Evolutionary conservation across 2,113 vertebrate species (phyloP).

Genomic region (Ploceus nigricollis): DNA sequence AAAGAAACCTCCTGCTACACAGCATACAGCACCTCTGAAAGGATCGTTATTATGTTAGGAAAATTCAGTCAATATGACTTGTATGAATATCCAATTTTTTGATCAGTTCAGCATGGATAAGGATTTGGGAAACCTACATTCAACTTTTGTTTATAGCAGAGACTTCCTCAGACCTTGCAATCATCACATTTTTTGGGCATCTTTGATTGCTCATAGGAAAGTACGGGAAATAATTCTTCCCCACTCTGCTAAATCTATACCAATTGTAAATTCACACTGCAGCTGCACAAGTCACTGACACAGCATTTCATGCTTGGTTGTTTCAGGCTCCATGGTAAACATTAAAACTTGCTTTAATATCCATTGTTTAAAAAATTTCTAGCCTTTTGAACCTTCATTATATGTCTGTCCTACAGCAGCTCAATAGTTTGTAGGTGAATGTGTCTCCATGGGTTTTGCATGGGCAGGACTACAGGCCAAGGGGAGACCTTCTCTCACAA

Average conservation of each 20-base stretch:
- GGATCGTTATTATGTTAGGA: not conserved
- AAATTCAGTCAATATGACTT: not conserved
- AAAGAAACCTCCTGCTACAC: not conserved
- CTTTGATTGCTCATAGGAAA: not conserved
- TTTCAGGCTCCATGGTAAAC: not conserved
- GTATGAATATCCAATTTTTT: not conserved
- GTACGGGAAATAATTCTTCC: rapidly evolving
- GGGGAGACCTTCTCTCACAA: not conserved
- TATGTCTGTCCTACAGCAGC: not conserved
- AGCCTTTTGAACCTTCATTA: not conserved
- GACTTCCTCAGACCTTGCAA: not conserved
- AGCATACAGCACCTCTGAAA: not conserved
- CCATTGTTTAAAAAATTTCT: not conserved
- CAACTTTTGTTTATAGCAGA: not conserved
- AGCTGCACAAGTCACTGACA: not conserved
- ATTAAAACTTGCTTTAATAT: not conserved
- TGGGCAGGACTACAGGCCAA: not conserved
- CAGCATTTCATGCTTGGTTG: not conserved
- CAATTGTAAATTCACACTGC: not conserved
- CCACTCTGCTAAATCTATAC: not conserved
- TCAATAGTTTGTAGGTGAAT: not conserved
- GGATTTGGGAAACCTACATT: not conserved
- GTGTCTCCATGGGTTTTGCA: not conserved
- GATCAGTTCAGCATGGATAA: not conserved
- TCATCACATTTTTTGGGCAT: not conserved